Evolutionary conservation across 2,888 invertebrate species (phyloP), one percentile per base, ranked within the genome.

Genomic region (Conus canariensis): DNA sequence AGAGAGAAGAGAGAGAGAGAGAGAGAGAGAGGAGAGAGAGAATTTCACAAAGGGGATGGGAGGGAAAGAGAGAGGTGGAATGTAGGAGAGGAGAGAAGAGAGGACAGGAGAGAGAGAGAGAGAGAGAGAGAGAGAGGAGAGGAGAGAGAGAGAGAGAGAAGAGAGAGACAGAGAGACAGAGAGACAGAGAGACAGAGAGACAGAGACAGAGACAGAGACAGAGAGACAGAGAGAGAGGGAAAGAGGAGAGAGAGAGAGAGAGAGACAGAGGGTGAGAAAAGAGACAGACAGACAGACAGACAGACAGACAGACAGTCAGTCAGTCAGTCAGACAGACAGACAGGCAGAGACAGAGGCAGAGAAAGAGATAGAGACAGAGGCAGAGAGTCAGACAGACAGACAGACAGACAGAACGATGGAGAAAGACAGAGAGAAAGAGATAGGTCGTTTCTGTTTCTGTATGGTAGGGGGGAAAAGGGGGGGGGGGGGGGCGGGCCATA

Each of bases 391-490:
- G 64, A 30, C 5, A 30, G 30, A 30, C 10, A 30, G 30, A 30
- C 10, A 30, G 30, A 30, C 12, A 80, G 30, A 80, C 30, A 80
- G 77, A 30, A 16, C 10, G 77, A 80, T 6, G n/a, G 74, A 74
- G n/a, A 9, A n/a, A 74, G n/a, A 74, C n/a, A 74, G n/a, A 74
- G 74, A 74, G 74, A 74, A n/a, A 74, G 74, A 74, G 74, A 74
- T 10, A 45, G 45, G 45, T 45, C 45, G 45, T 45, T 45, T 45
- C 45, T 45, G 45, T 45, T 45, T 45, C 45, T 45, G 45, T 45
- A 45, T 4, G 45, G 45, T 45, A 4, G 45, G 45, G 45, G 45
- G 45, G 45, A 4, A 45, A 4, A 3, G 45, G 45, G 45, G 45
- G 45, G 1, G 45, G 45, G 45, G 45, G 3, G 45, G 45, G 4